Evolutionary conservation across 2,113 vertebrate genomes (phyloP), one percentile per base, ranked within the genome.

Genomic region (Chaenocephalus aceratus): DNA sequence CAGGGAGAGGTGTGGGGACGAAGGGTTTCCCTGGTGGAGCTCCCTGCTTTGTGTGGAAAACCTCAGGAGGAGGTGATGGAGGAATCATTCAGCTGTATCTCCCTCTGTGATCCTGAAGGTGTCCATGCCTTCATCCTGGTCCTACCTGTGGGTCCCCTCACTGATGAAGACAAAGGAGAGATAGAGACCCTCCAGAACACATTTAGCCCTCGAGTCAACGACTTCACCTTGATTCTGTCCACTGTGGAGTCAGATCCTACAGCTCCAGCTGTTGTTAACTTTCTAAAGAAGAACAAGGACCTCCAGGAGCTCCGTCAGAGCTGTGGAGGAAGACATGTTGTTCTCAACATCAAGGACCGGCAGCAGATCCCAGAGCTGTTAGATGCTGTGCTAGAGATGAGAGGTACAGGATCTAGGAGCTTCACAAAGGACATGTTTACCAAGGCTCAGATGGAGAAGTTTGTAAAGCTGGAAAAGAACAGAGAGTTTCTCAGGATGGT

Each of bases 191-290:
- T 86, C 71, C 66, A 75, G 71, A 57, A 67, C 3, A 63, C 44
- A 1, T 80, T 80, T 57, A 15, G 83, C 52, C 57, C 49, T 64
- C 1, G 0, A 63, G 51, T 67, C 54, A 54, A 70, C 41, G 80
- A 70, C 68, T 80, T 80, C 59, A 88, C 51, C 61, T 7, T 84
- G 53, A 62, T 87, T 75, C 14, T 90, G 49, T 82, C 88, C 65
- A 77, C 59, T 14, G 21, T 72, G 10, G 67, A 68, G 23, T 66
- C 48, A 52, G 72, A 72, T 54, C n/a, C 48, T 12, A 13, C 5
- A 34, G 54, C 44, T 71, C 46, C 52, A 70, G 51, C 10, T 52
- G 51, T 30, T 30, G 26, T n/a, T 36, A 3, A 81, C 16, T 65
- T 82, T 16, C 0, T 77, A 2, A 44, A 7, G 0, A 0, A 61